Percentiles rank a stretch among this genome's conserved stretches.
These are phyloP conservation scores for Heliconius erato DNA, from an alignment of 2,888 invertebrate species.

Conservation along the genomic window DNA sequence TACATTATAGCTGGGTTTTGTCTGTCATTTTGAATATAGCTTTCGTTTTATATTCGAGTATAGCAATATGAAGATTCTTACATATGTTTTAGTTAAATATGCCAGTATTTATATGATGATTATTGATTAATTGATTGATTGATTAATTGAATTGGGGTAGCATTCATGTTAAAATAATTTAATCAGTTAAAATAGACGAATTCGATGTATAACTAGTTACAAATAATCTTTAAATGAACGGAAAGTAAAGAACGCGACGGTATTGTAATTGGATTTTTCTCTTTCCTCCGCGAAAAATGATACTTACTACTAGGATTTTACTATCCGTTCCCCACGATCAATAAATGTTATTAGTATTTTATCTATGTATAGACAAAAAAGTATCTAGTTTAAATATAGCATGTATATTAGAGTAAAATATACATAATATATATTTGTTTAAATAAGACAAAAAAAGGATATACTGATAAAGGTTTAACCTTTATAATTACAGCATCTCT, in stretches of 20 bases:
- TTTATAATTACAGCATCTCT: too few species aligned
- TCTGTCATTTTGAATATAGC: neutral
- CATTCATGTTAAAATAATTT: neutral
- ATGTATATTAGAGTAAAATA: too few species aligned
- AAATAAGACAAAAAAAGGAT: too few species aligned
- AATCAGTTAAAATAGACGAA: neutral
- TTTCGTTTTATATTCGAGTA: neutral
- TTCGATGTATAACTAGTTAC: too few species aligned
- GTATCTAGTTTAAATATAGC: too few species aligned
- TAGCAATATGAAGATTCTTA: neutral
- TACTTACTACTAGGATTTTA: too few species aligned
- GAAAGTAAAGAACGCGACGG: neutral
- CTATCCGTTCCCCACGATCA: too few species aligned
- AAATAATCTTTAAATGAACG: neutral
- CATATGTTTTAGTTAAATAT: neutral
- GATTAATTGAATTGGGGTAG: neutral
- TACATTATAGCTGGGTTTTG: neutral
- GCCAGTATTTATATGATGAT: neutral
- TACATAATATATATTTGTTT: too few species aligned
- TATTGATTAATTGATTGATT: neutral
- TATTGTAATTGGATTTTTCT: neutral
- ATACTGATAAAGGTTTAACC: too few species aligned
- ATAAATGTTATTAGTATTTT: too few species aligned
- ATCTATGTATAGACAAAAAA: too few species aligned
- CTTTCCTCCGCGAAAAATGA: neutral